Evolutionary conservation across 2,113 vertebrate genomes (phyloP), one percentile per base, ranked within the genome.

Genomic region (Pampusana beccarii): DNA sequence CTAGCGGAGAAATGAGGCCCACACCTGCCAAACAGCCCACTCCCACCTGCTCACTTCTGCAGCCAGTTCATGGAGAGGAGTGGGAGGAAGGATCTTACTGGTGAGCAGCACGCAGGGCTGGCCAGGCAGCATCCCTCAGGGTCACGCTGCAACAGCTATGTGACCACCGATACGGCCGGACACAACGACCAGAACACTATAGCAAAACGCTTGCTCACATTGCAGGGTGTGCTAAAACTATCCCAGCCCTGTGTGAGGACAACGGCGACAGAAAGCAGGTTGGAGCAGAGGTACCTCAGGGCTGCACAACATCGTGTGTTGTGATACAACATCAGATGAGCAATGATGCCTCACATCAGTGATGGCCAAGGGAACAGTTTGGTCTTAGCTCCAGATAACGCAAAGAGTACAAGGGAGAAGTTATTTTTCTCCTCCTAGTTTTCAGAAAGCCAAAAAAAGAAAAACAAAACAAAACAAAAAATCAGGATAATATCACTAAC

Each of bases 201-300:
- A 33, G 50, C 29, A 14, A 38, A 56, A 16, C 0, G 5, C 40
- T 65, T 1, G 16, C n/a, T 64, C 13, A 0, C 3, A 0, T 85
- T 10, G 7, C 26, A 13, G 42, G 40, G 28, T 34, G 4, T 2
- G 5, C 26, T 46, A 34, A 46, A 26, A 26, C 38, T 16, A 4
- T 16, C 25, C 33, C 2, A 5, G 38, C 24, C 48, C 33, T 10
- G 1, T 25, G 46, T 29, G 25, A 29, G 31, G 38, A 29, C 24
- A 42, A 28, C 40, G 13, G 40, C 40, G 36, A 31, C 40, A 33
- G n/a, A 64, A 73, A 53, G n/a, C 53, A 26, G 31, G 11, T 24
- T 2, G 34, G 31, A 67, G 61, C 16, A 23, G 29, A 29, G 40
- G 18, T 10, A 19, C 15, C 42, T 9, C 71, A 10, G 23, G 29